phyloP scores from a whole-genome alignment of 2,888 invertebrate genomes.

The Conomelus anceps region DNA sequence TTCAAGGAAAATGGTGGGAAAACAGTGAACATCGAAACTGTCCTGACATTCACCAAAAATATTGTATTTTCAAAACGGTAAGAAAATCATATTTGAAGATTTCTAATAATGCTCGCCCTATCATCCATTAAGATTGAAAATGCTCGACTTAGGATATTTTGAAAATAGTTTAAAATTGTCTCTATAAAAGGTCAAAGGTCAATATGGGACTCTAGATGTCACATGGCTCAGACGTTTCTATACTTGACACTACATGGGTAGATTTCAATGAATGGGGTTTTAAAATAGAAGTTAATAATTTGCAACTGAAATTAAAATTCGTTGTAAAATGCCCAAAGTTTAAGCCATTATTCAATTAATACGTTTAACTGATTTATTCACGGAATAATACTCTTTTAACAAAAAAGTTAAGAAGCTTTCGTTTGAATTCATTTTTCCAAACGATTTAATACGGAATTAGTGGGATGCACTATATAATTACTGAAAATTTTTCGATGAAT shows the following conservation, averaged over 20 bases:
- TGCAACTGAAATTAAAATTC: too few relatives aligned
- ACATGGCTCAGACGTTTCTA: neutral
- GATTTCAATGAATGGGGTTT: neutral
- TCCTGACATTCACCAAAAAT: neutral
- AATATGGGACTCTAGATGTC: neutral
- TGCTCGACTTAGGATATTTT: neutral
- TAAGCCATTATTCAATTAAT: too few relatives aligned
- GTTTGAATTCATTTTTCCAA: too few relatives aligned
- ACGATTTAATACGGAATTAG: too few relatives aligned
- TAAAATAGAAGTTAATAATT: too few relatives aligned
- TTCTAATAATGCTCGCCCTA: neutral
- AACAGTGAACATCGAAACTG: neutral
- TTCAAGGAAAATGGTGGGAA: neutral
- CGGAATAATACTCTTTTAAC: too few relatives aligned
- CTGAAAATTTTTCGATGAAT: too few relatives aligned
- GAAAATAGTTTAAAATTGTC: neutral
- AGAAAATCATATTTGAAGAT: neutral
- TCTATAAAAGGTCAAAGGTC: neutral
- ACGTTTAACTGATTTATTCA: too few relatives aligned
- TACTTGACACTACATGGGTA: neutral
- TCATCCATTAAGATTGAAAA: neutral
- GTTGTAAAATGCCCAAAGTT: too few relatives aligned
- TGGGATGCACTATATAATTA: too few relatives aligned
- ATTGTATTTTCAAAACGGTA: neutral
- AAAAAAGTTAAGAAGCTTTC: too few relatives aligned